Base-by-base conservation (phyloP, 2,888 invertebrate species). In the Heterodera filipjevi region DNA sequence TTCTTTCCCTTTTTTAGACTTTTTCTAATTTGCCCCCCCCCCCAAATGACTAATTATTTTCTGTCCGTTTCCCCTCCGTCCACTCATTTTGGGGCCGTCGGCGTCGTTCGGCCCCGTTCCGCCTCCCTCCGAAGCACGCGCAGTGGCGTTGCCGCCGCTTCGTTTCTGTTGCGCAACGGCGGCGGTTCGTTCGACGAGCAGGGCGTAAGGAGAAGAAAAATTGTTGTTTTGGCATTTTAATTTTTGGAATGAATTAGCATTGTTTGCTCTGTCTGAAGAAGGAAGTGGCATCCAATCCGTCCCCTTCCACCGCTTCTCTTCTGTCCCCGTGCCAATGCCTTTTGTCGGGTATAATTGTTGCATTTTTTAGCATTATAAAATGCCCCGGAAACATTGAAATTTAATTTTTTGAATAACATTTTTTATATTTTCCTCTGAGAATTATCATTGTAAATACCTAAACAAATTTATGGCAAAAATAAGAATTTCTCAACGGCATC, bases 21-120 rank as follows among this genome's bases (percentile, higher is more conserved):
- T 22, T 22, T 16, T 19, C 49, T 16, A 12, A 16, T 22, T 22
- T n/a, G n/a, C 49, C 49, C 49, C 6, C 53, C 16, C 49, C n/a
- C 8, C n/a, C 19, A n/a, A 59, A 59, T 59, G 59, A 59, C 27
- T 27, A n/a, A 59, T 59, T 8, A 59, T 59, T 59, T 59, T n/a
- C 27, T 59, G 59, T 59, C 59, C 59, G 27, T 59, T 59, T 59
- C 68, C 33, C n/a, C 33, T n/a, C 3, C 68, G 68, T 12, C 68
- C 32, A 8, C 6, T 35, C 68, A 68, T 19, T 35, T 35, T 64
- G 64, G n/a, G 22, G 68, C 32, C 33, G 68, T 35, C 68, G 68
- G 68, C 35, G 35, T 22, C 68, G 22, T 32, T 35, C 68, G 68
- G 14, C 68, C 68, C 14, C 68, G 68, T 3, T 68, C 68, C 68